These are phyloP conservation scores for Cosmia trapezina DNA, from an alignment of 2,888 invertebrate species.

Conservation along the genomic window DNA sequence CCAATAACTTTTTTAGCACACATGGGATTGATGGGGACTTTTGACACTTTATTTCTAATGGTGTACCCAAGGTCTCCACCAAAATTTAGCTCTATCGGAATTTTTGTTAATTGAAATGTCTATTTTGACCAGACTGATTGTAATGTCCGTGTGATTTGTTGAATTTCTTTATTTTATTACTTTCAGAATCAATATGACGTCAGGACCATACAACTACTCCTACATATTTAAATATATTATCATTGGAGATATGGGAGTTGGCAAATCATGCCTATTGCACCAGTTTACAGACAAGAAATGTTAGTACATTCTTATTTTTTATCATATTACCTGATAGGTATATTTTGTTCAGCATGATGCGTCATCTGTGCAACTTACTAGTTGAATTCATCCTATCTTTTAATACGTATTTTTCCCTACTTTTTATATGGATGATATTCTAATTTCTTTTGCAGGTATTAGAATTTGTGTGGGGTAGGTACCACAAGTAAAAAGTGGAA, in stretches of 20 bases:
- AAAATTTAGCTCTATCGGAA: too few relatives aligned
- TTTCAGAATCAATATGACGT: slow-evolving; percentile 93
- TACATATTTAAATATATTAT: slow-evolving; percentile 99
- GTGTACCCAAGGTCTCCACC: too few relatives aligned
- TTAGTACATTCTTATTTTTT: slow-evolving; percentile 90
- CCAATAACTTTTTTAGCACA: too few relatives aligned
- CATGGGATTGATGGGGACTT: too few relatives aligned
- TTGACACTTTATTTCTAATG: too few relatives aligned
- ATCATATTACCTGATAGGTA: too few relatives aligned
- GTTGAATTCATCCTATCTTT: background rate
- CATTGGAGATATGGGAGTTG: slow-evolving; percentile 99
- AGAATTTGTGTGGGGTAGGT: too few relatives aligned
- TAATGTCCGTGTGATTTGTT: background rate
- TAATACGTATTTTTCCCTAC: background rate
- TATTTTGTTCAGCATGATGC: background rate
- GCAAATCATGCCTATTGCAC: slow-evolving; percentile 99
- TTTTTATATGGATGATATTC: too few relatives aligned
- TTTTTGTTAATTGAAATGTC: too few relatives aligned
- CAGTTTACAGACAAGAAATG: slow-evolving; percentile 99
- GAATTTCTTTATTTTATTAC: slow-evolving; percentile 10
- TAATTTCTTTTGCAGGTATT: too few relatives aligned
- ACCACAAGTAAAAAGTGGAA: too few relatives aligned
- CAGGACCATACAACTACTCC: slow-evolving; percentile 99
- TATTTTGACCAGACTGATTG: too few relatives aligned
- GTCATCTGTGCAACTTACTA: background rate